Conservation (phyloP, 2,113 vertebrate species). For the Rousettus leschenaultii region DNA sequence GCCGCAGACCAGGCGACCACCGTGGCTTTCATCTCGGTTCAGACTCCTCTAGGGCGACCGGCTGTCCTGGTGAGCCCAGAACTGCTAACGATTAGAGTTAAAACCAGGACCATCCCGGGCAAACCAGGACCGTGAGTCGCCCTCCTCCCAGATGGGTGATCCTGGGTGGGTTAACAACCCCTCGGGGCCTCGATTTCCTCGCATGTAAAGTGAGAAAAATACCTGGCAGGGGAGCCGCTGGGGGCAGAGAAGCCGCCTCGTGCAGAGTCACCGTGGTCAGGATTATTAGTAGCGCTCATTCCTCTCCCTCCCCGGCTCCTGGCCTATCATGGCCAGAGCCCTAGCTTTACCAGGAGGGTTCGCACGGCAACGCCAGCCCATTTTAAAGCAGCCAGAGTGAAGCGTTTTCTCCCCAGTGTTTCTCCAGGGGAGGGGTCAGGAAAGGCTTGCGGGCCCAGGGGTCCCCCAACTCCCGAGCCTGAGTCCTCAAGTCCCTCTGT, state of each 20-base stretch:
- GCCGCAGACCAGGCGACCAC: rapidly evolving
- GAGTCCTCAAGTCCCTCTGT: rapidly evolving
- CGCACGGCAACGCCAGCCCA: rapidly evolving
- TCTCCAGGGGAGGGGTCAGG: neutral
- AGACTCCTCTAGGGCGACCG: neutral
- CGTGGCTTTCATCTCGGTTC: neutral
- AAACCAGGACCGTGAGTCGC: neutral
- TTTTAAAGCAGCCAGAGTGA: neutral
- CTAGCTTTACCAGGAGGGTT: neutral
- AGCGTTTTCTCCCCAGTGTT: neutral
- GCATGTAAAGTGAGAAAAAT: neutral
- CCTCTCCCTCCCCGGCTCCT: neutral
- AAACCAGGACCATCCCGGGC: neutral
- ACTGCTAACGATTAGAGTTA: too few relatives aligned
- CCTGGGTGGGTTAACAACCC: neutral
- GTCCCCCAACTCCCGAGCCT: too few relatives aligned
- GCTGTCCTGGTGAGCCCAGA: neutral
- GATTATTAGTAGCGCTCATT: rapidly evolving
- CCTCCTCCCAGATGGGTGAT: neutral
- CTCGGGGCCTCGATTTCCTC: neutral
- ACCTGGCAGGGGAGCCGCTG: neutral
- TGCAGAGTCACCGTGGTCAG: rapidly evolving
- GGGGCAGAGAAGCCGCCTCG: rapidly evolving
- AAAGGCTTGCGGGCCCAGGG: neutral
- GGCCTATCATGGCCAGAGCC: rapidly evolving